Evolutionary conservation across 2,888 invertebrate genomes (phyloP).

Genomic region (Patella ulyssiponensis): DNA sequence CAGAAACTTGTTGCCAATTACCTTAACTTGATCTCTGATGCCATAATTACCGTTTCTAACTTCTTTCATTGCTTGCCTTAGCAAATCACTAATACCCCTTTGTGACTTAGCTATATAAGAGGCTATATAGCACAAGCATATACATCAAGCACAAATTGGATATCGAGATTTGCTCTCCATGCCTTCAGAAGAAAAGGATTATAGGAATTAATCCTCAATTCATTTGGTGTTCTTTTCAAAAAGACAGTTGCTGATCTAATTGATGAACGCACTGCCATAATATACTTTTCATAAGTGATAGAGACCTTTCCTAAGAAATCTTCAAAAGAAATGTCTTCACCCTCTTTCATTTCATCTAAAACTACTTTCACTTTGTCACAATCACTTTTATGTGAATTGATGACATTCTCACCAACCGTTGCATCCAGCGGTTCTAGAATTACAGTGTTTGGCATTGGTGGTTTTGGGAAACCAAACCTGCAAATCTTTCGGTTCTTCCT

Average conservation of each 20-base stretch:
- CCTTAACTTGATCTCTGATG: too few species aligned
- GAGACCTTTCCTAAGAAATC: neutral
- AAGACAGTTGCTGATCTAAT: neutral
- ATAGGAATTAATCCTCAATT: constrained; percentile 7
- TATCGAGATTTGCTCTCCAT: too few species aligned
- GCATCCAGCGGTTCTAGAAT: neutral
- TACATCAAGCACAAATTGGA: too few species aligned
- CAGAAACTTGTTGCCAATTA: too few species aligned
- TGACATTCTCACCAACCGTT: neutral
- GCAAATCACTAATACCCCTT: too few species aligned
- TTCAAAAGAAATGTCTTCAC: neutral
- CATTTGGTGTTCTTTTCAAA: neutral
- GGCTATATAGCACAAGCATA: too few species aligned
- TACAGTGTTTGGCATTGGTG: constrained; percentile 12
- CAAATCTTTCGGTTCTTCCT: constrained; percentile 26
- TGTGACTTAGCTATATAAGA: too few species aligned
- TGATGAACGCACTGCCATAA: too few species aligned
- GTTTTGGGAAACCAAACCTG: constrained; percentile 30
- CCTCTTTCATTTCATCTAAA: neutral
- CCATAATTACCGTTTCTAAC: too few species aligned
- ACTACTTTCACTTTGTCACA: neutral
- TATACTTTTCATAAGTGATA: neutral
- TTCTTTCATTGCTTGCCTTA: too few species aligned
- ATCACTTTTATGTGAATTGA: neutral
- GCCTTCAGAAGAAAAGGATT: neutral